A percentile compares a stretch with the other conserved stretches of the same genome.
Conservation (phyloP, 2,888 invertebrate genomes). For the Rotaria macrura region DNA sequence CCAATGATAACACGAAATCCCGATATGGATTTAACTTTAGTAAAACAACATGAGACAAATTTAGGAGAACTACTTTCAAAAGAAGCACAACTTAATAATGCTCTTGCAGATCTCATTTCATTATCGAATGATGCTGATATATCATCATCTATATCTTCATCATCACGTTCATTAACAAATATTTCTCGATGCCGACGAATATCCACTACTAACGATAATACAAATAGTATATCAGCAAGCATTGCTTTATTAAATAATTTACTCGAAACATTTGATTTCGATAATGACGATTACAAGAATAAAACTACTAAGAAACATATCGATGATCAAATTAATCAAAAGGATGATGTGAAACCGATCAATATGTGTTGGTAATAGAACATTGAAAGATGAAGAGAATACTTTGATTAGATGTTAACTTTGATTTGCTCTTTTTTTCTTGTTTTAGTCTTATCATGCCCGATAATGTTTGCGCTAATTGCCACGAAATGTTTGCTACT, state of each 20-base stretch:
- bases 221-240: background rate
- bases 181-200: background rate
- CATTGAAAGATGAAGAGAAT: background rate
- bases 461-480: constrained; percentile 64
- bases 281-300: background rate
- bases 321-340: background rate
- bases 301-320: background rate
- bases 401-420: background rate
- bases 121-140: background rate
- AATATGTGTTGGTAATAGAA: background rate
- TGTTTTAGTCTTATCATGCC: background rate
- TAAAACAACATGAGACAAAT: background rate
- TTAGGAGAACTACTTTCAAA: background rate
- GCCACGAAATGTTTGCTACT: constrained; percentile 85
- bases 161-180: background rate
- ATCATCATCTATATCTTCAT: background rate
- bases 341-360: background rate
- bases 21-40: background rate
- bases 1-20: background rate
- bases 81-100: constrained; percentile 1
- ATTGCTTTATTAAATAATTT: constrained; percentile 17
- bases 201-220: background rate
- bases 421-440: background rate
- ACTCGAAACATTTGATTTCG: background rate
- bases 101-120: constrained; percentile 1